Evolutionary conservation across 2,113 vertebrate species (phyloP).

Genomic region (Rattus norvegicus): DNA sequence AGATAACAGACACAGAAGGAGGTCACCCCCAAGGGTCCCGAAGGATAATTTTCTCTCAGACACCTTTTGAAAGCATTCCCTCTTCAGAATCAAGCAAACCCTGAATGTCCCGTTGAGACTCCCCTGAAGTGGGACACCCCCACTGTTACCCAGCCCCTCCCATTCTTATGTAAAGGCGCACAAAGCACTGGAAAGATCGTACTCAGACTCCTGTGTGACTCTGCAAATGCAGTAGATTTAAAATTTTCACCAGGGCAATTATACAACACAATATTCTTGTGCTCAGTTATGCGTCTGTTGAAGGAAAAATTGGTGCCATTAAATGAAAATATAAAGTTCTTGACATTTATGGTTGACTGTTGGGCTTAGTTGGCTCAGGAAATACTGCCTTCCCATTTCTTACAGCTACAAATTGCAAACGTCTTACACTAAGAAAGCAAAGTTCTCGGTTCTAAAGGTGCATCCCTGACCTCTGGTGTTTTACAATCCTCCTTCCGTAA

Average conservation of each 20-base stretch:
- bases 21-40: neutral
- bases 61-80: neutral
- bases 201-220: conserved; percentile 8
- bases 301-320: conserved; percentile 66
- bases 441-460: conserved; percentile 43
- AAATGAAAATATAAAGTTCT: conserved; percentile 70
- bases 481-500: neutral
- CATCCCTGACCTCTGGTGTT: conserved; percentile 7
- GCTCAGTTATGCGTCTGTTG: conserved; percentile 73
- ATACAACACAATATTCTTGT: conserved; percentile 48
- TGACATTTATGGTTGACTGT: conserved; percentile 77
- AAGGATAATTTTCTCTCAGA: neutral
- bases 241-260: conserved; percentile 60
- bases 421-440: conserved; percentile 32
- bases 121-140: neutral
- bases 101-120: neutral
- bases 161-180: conserved; percentile 26
- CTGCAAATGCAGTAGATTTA: conserved; percentile 58
- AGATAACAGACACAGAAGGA: neutral
- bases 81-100: conserved; percentile 3
- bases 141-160: neutral
- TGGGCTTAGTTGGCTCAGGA: conserved; percentile 63
- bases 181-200: conserved; percentile 21
- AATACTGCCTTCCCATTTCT: conserved; percentile 69
- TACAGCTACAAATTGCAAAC: conserved; percentile 70